Evolutionary conservation across 2,888 invertebrate species (phyloP).

Genomic region (Morpho helenor): DNA sequence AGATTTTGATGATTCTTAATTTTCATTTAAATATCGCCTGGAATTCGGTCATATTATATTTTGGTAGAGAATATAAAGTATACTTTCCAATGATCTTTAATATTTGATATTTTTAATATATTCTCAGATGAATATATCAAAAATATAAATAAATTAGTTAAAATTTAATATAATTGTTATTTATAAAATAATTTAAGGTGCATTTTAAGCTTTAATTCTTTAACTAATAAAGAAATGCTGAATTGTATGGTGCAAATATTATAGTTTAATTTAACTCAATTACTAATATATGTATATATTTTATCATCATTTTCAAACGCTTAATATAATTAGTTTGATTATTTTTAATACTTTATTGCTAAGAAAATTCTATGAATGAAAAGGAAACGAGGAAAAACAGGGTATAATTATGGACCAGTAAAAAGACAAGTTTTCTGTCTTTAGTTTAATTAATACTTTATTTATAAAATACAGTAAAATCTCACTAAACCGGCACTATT

Average conservation of each 20-base stretch:
- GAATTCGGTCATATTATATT: too few relatives aligned
- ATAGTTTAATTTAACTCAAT: constrained; percentile 23
- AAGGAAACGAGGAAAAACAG: constrained; percentile 24
- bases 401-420: constrained; percentile 22
- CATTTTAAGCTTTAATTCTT: constrained; percentile 36
- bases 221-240: constrained; percentile 41
- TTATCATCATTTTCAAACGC: too few relatives aligned
- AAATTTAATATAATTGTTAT: constrained; percentile 23
- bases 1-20: too few relatives aligned
- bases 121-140: constrained; percentile 19
- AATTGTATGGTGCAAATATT: constrained; percentile 57
- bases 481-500: too few relatives aligned
- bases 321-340: too few relatives aligned
- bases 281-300: neutral
- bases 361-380: neutral
- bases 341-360: neutral
- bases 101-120: constrained; percentile 29
- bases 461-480: too few relatives aligned
- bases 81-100: constrained; percentile 38
- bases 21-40: too few relatives aligned
- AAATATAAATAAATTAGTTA: constrained; percentile 17
- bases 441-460: too few relatives aligned
- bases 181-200: constrained; percentile 12
- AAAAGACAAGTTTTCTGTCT: too few relatives aligned
- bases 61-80: too few relatives aligned